Base-by-base conservation (phyloP, 2,113 vertebrate species). In the Gallinago media region DNA sequence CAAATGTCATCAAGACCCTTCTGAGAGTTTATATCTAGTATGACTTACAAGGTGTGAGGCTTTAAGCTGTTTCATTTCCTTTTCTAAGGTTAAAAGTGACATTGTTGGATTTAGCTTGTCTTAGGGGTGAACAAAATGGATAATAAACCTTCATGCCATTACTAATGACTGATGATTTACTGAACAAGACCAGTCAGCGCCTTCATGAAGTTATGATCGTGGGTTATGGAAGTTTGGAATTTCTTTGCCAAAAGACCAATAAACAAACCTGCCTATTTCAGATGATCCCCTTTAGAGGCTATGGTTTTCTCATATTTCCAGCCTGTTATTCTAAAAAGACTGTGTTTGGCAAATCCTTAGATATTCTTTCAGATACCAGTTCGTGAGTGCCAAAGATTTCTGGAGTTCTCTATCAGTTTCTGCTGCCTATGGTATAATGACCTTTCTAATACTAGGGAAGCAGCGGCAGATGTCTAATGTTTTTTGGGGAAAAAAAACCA, bases 41-140 rank as follows among this genome's bases (percentile, higher is more conserved):
- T 85, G 36, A 88, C 62, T 83, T 94, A 62, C 4, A 66, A 40
- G 13, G 13, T 50, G 21, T 79, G 84, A 76, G 40, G 40, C 36
- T 89, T 78, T 75, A 65, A 74, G 27, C 58, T 0, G 2, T 76
- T 82, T 94, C 46, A 26, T 50, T 77, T 94, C 36, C 58, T 95
- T 88, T 92, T 49, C 62, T 83, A 70, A 83, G 75, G 83, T 92
- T 94, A 88, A 66, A 92, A 92, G 26, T 71, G 59, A 55, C n/a
- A 26, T 36, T 89, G 66, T 55, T 88, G 79, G 55, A 74, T 94
- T 92, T 84, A 90, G 13, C 29, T 86, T 89, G 47, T 86, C 52
- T 77, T 56, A 50, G 15, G 65, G 54, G 9, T 88, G 50, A 86
- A 29, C 8, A 63, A 85, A 80, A 84, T 31, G 20, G 65, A 9